Evolutionary conservation across 2,888 invertebrate genomes (phyloP).

Genomic region (Coelinius sp.): DNA sequence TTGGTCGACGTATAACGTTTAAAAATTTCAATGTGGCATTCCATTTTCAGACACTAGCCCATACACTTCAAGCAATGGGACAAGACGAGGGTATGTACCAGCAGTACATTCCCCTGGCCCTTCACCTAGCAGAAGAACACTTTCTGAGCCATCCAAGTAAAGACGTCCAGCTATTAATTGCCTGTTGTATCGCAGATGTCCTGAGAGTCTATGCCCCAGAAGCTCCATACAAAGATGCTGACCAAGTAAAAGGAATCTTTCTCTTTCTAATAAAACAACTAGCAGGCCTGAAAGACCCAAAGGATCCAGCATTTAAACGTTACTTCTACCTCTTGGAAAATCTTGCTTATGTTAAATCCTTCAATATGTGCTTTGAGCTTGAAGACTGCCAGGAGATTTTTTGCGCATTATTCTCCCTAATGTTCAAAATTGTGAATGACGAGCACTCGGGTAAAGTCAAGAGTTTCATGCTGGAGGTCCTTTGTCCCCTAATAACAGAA

Average conservation of each 20-base stretch:
- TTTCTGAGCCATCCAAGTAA: slow-evolving; percentile 91
- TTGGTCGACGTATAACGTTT: too few species aligned
- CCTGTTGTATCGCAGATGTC: slow-evolving; percentile 98
- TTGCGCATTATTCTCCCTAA: slow-evolving; percentile 90
- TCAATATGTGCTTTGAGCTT: slow-evolving; percentile 98
- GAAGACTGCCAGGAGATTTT: slow-evolving; percentile 98
- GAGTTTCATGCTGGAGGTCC: slow-evolving; percentile 96
- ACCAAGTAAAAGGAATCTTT: slow-evolving; percentile 89
- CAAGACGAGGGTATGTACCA: slow-evolving; percentile 96
- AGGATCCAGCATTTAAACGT: slow-evolving; percentile 96
- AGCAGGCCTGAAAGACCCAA: slow-evolving; percentile 93
- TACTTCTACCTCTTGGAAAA: slow-evolving; percentile 98
- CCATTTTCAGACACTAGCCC: slow-evolving; percentile 82
- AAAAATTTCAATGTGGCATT: too few species aligned
- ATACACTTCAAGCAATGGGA: slow-evolving; percentile 95
- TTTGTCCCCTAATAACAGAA: slow-evolving; percentile 94
- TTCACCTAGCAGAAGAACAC: slow-evolving; percentile 93
- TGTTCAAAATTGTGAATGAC: slow-evolving; percentile 97
- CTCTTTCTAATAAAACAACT: slow-evolving; percentile 95
- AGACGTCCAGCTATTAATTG: slow-evolving; percentile 94
- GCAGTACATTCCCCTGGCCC: slow-evolving; percentile 91
- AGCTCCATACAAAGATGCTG: slow-evolving; percentile 96
- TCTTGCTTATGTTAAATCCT: slow-evolving; percentile 96
- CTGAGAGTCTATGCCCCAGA: slow-evolving; percentile 97
- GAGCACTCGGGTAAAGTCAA: slow-evolving; percentile 97